phyloP scores from a whole-genome alignment of 2,888 invertebrate species.

The Antheraea assamensis region DNA sequence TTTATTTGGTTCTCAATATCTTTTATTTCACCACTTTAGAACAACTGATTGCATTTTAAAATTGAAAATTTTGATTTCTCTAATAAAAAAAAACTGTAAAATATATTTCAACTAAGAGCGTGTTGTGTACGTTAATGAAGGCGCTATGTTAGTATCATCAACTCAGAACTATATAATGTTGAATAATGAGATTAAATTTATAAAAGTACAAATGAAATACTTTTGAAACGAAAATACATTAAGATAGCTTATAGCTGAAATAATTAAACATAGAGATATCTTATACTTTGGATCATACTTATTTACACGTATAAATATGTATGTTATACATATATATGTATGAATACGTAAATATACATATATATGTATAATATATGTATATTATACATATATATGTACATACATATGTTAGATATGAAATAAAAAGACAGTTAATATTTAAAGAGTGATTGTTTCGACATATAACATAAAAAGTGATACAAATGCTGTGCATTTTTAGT shows the following conservation, averaged over 20 bases:
- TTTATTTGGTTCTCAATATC: too few species aligned
- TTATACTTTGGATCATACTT: neutral
- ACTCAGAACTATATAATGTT: too few species aligned
- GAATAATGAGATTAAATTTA: too few species aligned
- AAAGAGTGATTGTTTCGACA: neutral
- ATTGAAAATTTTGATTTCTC: neutral
- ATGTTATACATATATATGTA: too few species aligned
- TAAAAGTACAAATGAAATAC: neutral
- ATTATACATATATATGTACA: too few species aligned
- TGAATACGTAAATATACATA: too few species aligned
- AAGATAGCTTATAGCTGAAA: constrained; percentile 16
- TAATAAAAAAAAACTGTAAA: neutral
- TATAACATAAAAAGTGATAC: neutral
- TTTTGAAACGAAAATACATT: constrained; percentile 13
- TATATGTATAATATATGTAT: too few species aligned
- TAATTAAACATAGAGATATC: neutral
- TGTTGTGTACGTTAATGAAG: neutral
- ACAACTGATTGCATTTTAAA: too few species aligned
- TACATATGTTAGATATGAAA: too few species aligned
- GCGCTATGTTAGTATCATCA: neutral
- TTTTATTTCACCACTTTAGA: too few species aligned
- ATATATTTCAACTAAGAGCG: neutral
- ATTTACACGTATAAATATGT: too few species aligned
- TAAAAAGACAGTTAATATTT: too few species aligned
- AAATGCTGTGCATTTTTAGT: neutral